phyloP scores from a whole-genome alignment of 2,888 invertebrate species.

The Pediacus dermestoides region DNA sequence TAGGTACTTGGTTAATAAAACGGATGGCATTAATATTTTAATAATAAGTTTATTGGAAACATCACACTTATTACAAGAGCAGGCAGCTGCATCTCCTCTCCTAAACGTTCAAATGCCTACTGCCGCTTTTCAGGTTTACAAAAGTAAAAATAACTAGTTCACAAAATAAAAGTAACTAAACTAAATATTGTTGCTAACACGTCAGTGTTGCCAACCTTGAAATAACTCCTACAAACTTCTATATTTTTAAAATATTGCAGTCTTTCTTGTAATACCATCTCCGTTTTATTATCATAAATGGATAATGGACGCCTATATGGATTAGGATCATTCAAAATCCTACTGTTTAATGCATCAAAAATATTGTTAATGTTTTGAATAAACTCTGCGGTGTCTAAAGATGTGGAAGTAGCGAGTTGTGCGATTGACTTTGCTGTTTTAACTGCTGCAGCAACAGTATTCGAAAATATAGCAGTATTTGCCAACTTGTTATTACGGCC shows the following conservation, averaged over 20 bases:
- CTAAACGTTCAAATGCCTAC: too few relatives aligned
- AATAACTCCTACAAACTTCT: too few relatives aligned
- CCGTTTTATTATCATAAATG: slow-evolving; percentile 8
- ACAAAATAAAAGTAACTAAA: too few relatives aligned
- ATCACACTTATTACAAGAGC: too few relatives aligned
- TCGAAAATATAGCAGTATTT: slow-evolving; percentile 19
- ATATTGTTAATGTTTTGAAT: slow-evolving; percentile 19
- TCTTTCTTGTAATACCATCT: slow-evolving; percentile 2
- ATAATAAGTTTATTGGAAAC: too few relatives aligned
- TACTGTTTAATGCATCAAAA: slow-evolving; percentile 22
- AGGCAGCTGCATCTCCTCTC: too few relatives aligned
- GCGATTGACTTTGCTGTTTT: slow-evolving; percentile 13
- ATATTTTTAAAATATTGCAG: slow-evolving; percentile 4
- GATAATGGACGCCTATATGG: slow-evolving; percentile 16
- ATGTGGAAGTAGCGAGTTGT: slow-evolving; percentile 15
- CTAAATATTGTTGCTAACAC: too few relatives aligned
- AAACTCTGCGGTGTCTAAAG: slow-evolving; percentile 19
- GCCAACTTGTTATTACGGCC: slow-evolving; percentile 17
- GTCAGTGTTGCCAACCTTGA: too few relatives aligned
- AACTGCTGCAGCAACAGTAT: slow-evolving; percentile 19
- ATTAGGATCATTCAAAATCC: slow-evolving; percentile 14
- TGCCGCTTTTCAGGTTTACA: too few relatives aligned
- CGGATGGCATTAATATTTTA: too few relatives aligned
- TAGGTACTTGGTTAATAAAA: too few relatives aligned
- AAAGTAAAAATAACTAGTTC: too few relatives aligned